phyloP scores from a whole-genome alignment of 2,797 vertebrate species.

The Sebastes vulpes region DNA sequence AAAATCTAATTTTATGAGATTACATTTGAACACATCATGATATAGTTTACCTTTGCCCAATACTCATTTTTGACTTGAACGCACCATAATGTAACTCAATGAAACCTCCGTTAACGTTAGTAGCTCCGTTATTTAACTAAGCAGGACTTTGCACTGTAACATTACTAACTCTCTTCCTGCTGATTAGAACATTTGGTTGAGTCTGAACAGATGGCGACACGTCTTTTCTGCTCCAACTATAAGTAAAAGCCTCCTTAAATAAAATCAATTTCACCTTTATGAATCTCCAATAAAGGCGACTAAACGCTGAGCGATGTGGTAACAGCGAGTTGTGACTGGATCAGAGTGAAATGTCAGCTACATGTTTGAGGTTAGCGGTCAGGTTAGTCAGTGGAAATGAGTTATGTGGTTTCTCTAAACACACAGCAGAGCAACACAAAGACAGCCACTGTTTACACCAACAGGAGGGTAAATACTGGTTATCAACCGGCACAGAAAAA shows the following conservation, averaged over 20 bases:
- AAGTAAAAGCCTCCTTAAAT: neutral
- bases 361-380: neutral
- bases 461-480: neutral
- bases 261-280: neutral
- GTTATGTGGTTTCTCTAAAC: neutral
- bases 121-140: no score
- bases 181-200: no score
- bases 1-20: no score
- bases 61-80: no score
- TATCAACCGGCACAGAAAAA: neutral
- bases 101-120: no score
- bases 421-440: neutral
- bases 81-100: no score
- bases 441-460: neutral
- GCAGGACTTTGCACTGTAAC: no score
- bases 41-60: no score
- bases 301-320: neutral
- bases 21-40: no score
- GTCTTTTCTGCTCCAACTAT: no score
- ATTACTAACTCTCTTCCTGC: no score
- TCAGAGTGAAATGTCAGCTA: neutral
- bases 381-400: neutral
- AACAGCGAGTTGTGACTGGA: neutral
- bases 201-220: no score
- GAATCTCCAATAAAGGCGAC: neutral